Evolutionary conservation across 2,797 vertebrate species (phyloP).

Genomic region (Masticophis lateralis): DNA sequence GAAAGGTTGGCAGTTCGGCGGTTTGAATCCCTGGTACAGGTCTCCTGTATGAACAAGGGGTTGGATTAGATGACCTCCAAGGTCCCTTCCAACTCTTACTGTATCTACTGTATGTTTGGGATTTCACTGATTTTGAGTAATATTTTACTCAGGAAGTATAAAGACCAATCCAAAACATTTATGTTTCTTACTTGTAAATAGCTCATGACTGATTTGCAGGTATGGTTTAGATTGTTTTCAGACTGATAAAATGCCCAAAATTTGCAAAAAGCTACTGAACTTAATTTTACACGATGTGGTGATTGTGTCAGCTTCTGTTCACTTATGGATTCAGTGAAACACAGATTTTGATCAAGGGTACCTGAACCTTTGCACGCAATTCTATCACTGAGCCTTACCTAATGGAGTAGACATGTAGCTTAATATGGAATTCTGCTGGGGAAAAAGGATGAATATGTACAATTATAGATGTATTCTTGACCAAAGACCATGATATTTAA

Average conservation of each 20-base stretch:
- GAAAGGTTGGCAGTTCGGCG: no score
- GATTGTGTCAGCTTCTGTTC: not conserved
- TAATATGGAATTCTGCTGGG: conserved; percentile 18
- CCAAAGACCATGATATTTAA: conserved; percentile 20
- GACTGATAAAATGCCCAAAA: not conserved
- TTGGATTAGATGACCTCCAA: no score
- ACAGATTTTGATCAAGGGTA: not conserved
- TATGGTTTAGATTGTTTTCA: not conserved
- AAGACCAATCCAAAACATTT: not conserved
- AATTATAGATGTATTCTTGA: not conserved
- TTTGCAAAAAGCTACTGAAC: not conserved
- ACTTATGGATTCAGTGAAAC: not conserved
- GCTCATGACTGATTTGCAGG: not conserved
- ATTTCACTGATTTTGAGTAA: not conserved
- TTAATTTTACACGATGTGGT: not conserved
- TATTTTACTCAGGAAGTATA: not conserved
- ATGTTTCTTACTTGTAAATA: not conserved
- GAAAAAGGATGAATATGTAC: conserved; percentile 30
- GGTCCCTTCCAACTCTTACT: no score
- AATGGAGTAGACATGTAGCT: conserved; percentile 30
- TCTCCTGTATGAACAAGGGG: no score
- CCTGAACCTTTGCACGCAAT: not conserved
- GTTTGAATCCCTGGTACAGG: no score
- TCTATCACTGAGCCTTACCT: not conserved
- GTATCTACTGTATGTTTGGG: not conserved